These are phyloP conservation scores for Leptopterna dolabrata DNA, from an alignment of 2,888 invertebrate species.

Conservation along the genomic window DNA sequence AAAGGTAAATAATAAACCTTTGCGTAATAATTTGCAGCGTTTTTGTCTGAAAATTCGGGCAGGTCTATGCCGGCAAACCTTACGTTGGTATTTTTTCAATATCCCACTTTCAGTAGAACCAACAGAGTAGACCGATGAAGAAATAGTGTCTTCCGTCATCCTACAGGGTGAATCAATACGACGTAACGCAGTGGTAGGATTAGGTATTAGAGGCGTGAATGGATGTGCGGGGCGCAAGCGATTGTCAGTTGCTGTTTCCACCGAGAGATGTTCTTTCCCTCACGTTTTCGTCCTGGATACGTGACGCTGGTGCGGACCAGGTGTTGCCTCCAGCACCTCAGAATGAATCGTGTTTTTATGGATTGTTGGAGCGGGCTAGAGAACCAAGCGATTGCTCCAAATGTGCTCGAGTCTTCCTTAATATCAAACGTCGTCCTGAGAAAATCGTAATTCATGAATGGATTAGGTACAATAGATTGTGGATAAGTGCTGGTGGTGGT, in stretches of 20 bases:
- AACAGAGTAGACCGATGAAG: too few species aligned
- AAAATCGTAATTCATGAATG: background rate
- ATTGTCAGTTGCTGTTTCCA: background rate
- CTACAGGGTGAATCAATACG: background rate
- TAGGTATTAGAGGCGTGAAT: background rate
- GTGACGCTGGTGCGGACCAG: conserved; percentile 21
- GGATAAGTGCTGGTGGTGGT: too few species aligned
- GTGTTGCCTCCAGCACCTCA: background rate
- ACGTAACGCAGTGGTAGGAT: background rate
- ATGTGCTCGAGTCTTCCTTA: background rate
- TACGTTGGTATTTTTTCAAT: too few species aligned
- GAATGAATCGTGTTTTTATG: conserved; percentile 36
- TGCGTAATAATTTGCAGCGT: too few species aligned
- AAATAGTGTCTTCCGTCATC: too few species aligned
- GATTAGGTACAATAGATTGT: background rate
- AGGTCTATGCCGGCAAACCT: too few species aligned
- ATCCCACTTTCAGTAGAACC: too few species aligned
- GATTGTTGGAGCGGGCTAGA: background rate
- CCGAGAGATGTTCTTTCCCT: conserved; percentile 8
- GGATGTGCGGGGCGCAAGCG: background rate
- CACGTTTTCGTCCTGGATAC: conserved; percentile 27
- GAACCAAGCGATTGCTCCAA: background rate
- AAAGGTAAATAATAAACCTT: too few species aligned
- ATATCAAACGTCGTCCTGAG: background rate
- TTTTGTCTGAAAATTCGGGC: too few species aligned